Percentiles rank a stretch among this genome's conserved stretches.
Evolutionary conservation across 1,140 invertebrate genomes (phyloP).

Genomic region (Octopus bimaculoides): DNA sequence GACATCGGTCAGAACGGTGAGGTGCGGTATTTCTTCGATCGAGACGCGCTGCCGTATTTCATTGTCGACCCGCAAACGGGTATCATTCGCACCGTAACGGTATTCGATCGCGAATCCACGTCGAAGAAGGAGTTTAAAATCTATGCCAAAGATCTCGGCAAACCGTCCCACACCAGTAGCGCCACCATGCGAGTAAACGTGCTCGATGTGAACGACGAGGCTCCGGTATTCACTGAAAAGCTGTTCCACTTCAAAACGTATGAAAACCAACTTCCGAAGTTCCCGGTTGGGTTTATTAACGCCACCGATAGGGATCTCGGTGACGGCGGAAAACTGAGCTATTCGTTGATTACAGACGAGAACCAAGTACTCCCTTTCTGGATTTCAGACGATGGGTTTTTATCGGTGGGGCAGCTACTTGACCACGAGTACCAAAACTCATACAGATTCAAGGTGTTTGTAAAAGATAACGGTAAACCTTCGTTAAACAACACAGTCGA

Average conservation of each 20-base stretch:
- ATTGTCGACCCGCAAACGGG: constrained; percentile 30
- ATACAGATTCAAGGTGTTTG: constrained; percentile 33
- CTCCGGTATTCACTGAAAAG: constrained; percentile 71
- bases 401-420: constrained; percentile 23
- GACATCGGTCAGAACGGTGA: constrained; percentile 72
- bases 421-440: constrained; percentile 33
- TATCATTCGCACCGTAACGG: constrained; percentile 23
- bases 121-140: constrained; percentile 20
- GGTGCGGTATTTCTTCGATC: constrained; percentile 24
- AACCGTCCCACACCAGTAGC: constrained; percentile 76
- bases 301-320: constrained; percentile 20
- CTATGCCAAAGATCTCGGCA: constrained; percentile 23
- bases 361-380: constrained; percentile 26
- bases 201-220: constrained; percentile 89
- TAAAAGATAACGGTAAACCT: constrained; percentile 38
- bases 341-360: constrained; percentile 19
- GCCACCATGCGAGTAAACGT: constrained; percentile 87
- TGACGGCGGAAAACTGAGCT: constrained; percentile 28
- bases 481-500: constrained; percentile 26
- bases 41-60: constrained; percentile 17
- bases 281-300: constrained; percentile 28
- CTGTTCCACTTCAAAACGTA: constrained; percentile 31
- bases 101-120: constrained; percentile 34
- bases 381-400: constrained; percentile 29
- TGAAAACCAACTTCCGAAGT: constrained; percentile 28